These are phyloP conservation scores for Dexiosoma caninum DNA, from an alignment of 2,888 invertebrate species.

Conservation along the genomic window DNA sequence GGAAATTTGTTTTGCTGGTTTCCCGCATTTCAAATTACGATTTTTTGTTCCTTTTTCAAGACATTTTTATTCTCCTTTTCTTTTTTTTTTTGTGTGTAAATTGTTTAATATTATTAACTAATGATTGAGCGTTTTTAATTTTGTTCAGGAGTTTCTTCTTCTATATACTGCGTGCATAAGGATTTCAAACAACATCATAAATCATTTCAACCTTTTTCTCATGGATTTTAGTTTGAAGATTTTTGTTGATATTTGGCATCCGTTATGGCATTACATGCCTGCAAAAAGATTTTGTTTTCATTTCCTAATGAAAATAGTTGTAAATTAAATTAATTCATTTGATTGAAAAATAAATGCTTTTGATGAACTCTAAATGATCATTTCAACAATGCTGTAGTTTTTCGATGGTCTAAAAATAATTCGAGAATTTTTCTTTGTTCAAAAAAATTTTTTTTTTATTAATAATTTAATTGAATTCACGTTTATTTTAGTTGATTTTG, in stretches of 20 bases:
- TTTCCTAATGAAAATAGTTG: background rate
- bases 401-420: too few relatives aligned
- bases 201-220: background rate
- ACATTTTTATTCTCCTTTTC: background rate
- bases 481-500: too few relatives aligned
- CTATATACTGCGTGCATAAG: background rate
- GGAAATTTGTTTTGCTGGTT: constrained; percentile 58
- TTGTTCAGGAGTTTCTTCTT: constrained; percentile 28
- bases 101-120: constrained; percentile 66
- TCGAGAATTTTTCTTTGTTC: too few relatives aligned
- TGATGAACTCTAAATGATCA: too few relatives aligned
- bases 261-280: constrained; percentile 64
- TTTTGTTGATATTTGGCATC: constrained; percentile 66
- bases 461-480: too few relatives aligned
- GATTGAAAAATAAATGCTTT: too few relatives aligned
- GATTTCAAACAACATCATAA: constrained; percentile 5
- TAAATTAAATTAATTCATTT: background rate
- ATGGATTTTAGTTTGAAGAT: background rate
- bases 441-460: too few relatives aligned
- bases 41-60: background rate
- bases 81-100: background rate
- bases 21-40: constrained; percentile 41
- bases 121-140: constrained; percentile 71
- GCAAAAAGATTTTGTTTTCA: constrained; percentile 20
- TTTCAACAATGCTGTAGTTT: too few relatives aligned